These are phyloP conservation scores for Cotesia typhae DNA, from an alignment of 1,140 invertebrate species.

Conservation along the genomic window DNA sequence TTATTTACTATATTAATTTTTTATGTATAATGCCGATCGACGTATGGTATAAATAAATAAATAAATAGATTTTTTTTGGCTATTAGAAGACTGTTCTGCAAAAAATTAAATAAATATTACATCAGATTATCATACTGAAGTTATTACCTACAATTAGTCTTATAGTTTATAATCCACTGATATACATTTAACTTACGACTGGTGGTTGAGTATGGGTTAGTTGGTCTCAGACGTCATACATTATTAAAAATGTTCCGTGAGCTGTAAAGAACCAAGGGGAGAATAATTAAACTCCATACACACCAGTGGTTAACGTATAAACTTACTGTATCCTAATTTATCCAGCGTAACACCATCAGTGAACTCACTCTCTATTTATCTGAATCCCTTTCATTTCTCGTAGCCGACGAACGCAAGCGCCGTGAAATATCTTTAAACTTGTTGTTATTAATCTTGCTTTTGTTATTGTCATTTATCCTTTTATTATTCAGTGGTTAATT, in stretches of 20 bases:
- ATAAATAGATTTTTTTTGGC: no score
- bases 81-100: no score
- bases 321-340: not conserved
- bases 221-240: slow-evolving; percentile 32
- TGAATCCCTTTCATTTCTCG: slow-evolving; percentile 11
- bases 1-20: no score
- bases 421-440: not conserved
- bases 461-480: not conserved
- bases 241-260: slow-evolving; percentile 26
- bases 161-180: no score
- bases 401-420: not conserved
- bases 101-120: no score
- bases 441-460: not conserved
- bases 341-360: no score
- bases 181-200: no score
- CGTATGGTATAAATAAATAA: no score
- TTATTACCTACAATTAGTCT: not conserved
- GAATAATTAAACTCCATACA: not conserved
- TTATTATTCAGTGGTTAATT: not conserved
- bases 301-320: not conserved
- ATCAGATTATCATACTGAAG: not conserved
- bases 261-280: not conserved
- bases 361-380: not conserved
- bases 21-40: no score
- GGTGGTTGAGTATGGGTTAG: slow-evolving; percentile 8